Evolutionary conservation across 2,113 vertebrate genomes (phyloP), one percentile per base, ranked within the genome.

Genomic region (Bagarius yarrelli): DNA sequence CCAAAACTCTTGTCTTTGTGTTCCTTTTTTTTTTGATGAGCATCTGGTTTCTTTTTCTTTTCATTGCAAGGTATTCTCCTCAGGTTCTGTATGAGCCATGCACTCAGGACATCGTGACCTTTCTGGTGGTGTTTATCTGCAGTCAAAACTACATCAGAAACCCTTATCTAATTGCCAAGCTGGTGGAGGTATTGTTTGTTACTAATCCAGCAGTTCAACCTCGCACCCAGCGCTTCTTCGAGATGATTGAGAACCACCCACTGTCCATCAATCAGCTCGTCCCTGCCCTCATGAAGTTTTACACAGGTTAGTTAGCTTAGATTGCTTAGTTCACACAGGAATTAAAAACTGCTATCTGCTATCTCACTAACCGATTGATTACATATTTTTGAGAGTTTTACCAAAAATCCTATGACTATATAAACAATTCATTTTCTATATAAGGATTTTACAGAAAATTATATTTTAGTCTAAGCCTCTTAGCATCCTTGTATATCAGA

Each of bases 281-380:
- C 23, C 98, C 98, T 1, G 97, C 98, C n/a, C 92, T 99, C 85
- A 99, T 99, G 98, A 99, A 99, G 91, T 99, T 99, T 91, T 99
- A 99, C 88, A 99, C 98, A 75, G 98, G 98, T 98, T 80, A 83
- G 88, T 77, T 30, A 14, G 8, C n/a, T 15, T 14, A 25, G 14
- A 8, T 53, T 12, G 50, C 40, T 47, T 27, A 27, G n/a, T 4
- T 53, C 8, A 27, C 30, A 32, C 2, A 67, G 4, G 64, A n/a
- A 44, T 5, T 13, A 2, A 67, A 67, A 11, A n/a, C 32, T n/a
- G n/a, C n/a, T 40, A n/a, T 40, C 40, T 40, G 12, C 23, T 3
- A 40, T 66, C 11, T 36, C 9, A 23, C 19, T 66, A 4, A 13
- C 36, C 19, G 15, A 21, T 34, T 19, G 0, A 61, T 8, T 61